Evolutionary conservation across 2,888 invertebrate species (phyloP), one percentile per base, ranked within the genome.

Genomic region (Creontiades dilutus): DNA sequence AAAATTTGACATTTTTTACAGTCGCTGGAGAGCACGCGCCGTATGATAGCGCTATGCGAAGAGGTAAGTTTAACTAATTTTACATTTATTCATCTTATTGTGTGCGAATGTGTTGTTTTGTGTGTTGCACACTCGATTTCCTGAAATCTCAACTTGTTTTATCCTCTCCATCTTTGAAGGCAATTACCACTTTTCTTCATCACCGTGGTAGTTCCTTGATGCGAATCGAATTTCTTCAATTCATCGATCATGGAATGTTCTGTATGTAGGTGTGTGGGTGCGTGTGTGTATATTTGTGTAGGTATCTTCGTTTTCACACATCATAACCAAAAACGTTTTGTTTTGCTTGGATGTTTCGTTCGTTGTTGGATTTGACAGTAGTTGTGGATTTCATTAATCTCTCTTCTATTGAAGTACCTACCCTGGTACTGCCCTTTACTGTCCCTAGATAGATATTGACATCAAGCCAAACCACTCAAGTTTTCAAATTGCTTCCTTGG

Each of bases 41-140:
- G 98, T 93, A 98, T 98, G 98, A 95, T 98, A 95, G 95, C 96
- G 92, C 95, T 98, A 94, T 98, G 98, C 94, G 98, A 98, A 94
- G 98, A 98, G 97, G 97, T 97, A 90, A 90, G 55, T 80, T 76
- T 86, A 46, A 19, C 23, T 28, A 19, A 0, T 52, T 47, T 23
- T 19, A 27, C 47, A 23, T 68, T 16, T 84, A 78, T 55, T 88
- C 75, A 86, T 47, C n/a, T 47, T 75, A 55, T 14, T 88, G 88
- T 88, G 86, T 75, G 78, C 12, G 88, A 88, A 88, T 88, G 88
- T 48, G 78, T 86, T 48, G 85, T 85, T 86, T 52, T 88, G 55
- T 61, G 88, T 88, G 55, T 78, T 88, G 88, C 86, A 86, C 86
- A 86, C 4, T 27, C 61, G 47, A 46, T 37, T 61, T 85, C 28